A percentile compares a stretch with the other conserved stretches of the same genome.
These are phyloP conservation scores for Plectrocnemia conspersa DNA, from an alignment of 1,140 invertebrate species.

Conservation along the genomic window DNA sequence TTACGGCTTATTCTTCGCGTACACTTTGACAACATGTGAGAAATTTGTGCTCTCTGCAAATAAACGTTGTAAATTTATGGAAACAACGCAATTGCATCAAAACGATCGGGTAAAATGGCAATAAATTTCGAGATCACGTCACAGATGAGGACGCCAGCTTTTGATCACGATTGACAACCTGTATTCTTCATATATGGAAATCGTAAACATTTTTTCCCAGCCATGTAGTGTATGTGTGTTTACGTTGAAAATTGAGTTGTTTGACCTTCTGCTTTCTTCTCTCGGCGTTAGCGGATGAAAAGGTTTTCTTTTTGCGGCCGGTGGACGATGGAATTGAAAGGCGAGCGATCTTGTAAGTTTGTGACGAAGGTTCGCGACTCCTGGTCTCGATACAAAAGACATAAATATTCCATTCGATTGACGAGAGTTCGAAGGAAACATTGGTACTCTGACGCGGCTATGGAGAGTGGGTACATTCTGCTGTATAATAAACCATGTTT, in stretches of 20 bases:
- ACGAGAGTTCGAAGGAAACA: conserved; percentile 17
- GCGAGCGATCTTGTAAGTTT: no score
- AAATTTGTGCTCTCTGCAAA: conserved; percentile 8
- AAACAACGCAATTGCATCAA: conserved; percentile 8
- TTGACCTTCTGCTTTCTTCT: conserved; percentile 3
- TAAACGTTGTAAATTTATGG: conserved; percentile 16
- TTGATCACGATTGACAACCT: neutral
- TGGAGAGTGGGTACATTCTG: no score
- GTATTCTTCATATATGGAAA: no score
- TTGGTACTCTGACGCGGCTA: conserved; percentile 7
- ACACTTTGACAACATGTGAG: no score
- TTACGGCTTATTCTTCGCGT: no score
- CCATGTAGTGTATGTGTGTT: no score
- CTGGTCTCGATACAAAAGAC: conserved; percentile 4
- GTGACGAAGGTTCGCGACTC: conserved; percentile 2
- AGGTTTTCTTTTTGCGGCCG: neutral
- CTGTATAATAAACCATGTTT: no score
- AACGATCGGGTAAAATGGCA: conserved; percentile 5
- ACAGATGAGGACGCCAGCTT: neutral
- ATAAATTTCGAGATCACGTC: neutral
- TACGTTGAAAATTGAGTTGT: conserved; percentile 7
- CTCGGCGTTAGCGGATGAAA: neutral
- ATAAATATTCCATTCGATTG: conserved; percentile 17
- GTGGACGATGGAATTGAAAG: no score
- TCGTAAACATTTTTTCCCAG: no score